Conservation (phyloP, 2,888 invertebrate genomes). For the Amphimallon solstitiale region DNA sequence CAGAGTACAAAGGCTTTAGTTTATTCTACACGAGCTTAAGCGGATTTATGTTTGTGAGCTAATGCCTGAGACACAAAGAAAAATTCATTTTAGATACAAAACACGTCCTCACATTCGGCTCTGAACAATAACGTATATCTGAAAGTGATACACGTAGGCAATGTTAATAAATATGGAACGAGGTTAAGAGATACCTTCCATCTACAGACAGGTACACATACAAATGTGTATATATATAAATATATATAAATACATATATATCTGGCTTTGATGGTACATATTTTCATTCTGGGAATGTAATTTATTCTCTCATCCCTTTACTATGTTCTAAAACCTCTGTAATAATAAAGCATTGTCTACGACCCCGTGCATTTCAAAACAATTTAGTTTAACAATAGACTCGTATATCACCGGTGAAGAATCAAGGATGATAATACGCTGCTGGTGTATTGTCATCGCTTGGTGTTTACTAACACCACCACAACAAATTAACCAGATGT, state of each 20-base stretch:
- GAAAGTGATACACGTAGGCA: conserved; percentile 5
- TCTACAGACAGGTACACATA: no score
- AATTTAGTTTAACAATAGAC: conserved; percentile 15
- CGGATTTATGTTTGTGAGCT: no score
- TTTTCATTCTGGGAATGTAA: conserved; percentile 13
- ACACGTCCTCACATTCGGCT: background rate
- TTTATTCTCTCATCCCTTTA: conserved; percentile 4
- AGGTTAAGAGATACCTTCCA: conserved; percentile 20
- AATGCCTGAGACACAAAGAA: background rate
- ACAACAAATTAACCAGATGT: no score
- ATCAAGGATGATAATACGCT: background rate
- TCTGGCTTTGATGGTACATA: background rate
- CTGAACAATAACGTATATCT: conserved; percentile 1
- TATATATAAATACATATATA: no score
- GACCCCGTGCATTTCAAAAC: conserved; percentile 13
- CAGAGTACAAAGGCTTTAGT: no score
- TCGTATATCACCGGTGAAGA: conserved; percentile 7
- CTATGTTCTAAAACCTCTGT: background rate
- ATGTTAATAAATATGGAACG: conserved; percentile 24
- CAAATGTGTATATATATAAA: no score
- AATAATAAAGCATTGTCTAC: conserved; percentile 18
- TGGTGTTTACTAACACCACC: no score
- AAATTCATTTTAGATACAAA: conserved; percentile 13
- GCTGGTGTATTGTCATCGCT: no score
- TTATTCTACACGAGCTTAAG: no score